Conservation (phyloP, 2,113 vertebrate genomes). For the Numenius arquata region DNA sequence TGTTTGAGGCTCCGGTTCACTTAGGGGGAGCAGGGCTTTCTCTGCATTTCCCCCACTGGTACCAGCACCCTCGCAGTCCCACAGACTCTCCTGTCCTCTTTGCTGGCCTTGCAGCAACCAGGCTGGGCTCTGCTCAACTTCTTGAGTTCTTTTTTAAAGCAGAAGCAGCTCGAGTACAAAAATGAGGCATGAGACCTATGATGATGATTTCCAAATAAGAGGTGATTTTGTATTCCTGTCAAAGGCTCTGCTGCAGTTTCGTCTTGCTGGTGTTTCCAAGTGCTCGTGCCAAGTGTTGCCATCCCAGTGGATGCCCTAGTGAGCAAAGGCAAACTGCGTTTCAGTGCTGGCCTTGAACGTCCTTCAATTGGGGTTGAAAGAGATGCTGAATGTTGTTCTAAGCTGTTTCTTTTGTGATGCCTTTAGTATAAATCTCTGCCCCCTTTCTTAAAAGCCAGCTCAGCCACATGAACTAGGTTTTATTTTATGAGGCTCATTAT, state of each 20-base stretch:
- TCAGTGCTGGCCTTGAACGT: slow-evolving; percentile 28
- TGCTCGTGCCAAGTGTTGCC: not conserved
- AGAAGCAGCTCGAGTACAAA: not conserved
- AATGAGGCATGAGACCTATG: not conserved
- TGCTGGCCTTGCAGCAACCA: not conserved
- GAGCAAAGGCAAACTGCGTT: not conserved
- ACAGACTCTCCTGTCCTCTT: not conserved
- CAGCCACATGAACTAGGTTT: slow-evolving; percentile 63
- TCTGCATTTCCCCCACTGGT: not conserved
- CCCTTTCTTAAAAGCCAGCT: slow-evolving; percentile 68
- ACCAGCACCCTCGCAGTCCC: not conserved
- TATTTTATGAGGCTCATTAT: slow-evolving; percentile 73
- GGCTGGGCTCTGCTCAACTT: not conserved
- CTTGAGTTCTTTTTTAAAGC: not conserved
- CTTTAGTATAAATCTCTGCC: slow-evolving; percentile 63
- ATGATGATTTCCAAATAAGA: not conserved
- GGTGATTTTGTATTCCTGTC: not conserved
- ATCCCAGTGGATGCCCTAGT: not conserved
- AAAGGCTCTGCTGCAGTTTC: not conserved
- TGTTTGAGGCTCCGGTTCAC: not conserved
- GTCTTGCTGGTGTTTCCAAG: not conserved
- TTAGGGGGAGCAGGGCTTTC: not conserved
- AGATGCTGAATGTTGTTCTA: slow-evolving; percentile 56
- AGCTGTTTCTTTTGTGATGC: slow-evolving; percentile 59
- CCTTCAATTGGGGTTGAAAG: slow-evolving; percentile 30